Conservation (phyloP, 2,888 invertebrate species). For the Cotesia congregata region DNA sequence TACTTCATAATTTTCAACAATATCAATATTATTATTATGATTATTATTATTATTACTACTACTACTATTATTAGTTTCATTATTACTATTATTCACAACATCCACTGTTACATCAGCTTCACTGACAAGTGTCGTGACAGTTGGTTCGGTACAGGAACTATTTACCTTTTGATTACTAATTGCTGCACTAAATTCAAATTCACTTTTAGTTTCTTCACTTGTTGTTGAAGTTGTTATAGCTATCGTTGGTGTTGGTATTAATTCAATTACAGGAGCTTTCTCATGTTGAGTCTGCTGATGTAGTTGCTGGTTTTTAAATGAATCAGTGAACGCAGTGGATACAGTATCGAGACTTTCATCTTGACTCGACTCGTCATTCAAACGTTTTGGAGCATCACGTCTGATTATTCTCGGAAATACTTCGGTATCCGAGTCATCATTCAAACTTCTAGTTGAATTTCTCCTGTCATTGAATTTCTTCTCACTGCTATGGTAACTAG, state of each 20-base stretch:
- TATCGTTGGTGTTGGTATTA: neutral
- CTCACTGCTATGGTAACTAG: neutral
- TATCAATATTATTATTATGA: slow-evolving; percentile 9
- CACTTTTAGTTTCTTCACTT: slow-evolving; percentile 21
- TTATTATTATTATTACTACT: neutral
- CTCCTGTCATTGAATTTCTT: neutral
- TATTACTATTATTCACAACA: slow-evolving; percentile 16
- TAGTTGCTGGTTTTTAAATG: neutral
- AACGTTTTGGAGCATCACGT: neutral
- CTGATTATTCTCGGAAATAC: slow-evolving; percentile 25
- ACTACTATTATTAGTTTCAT: neutral
- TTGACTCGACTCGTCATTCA: slow-evolving; percentile 25
- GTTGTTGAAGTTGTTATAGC: neutral
- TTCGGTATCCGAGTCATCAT: slow-evolving; percentile 37
- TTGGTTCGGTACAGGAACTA: neutral
- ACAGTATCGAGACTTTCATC: slow-evolving; percentile 24
- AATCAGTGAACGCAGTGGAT: neutral
- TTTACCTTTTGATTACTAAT: slow-evolving; percentile 29
- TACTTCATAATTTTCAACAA: slow-evolving; percentile 38
- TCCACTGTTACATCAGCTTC: slow-evolving; percentile 14
- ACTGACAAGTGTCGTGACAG: neutral
- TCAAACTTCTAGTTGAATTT: slow-evolving; percentile 13
- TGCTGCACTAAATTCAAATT: slow-evolving; percentile 26
- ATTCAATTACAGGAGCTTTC: neutral
- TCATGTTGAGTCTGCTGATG: neutral